Base-by-base conservation (phyloP, 1,140 invertebrate species). In the Nasonia longicornis region DNA sequence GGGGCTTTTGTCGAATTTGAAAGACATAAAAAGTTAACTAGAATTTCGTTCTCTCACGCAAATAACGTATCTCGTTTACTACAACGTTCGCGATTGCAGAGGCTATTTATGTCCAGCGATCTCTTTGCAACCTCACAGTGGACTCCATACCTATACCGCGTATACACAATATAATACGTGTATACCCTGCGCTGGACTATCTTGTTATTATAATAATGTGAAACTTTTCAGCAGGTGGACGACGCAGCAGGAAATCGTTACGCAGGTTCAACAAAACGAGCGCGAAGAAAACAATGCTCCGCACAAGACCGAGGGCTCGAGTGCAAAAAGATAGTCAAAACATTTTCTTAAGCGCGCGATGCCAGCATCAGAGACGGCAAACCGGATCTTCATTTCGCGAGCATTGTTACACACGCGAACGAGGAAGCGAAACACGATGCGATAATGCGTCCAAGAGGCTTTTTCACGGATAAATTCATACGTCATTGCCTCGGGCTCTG, bases 341-440 rank as follows among this genome's bases (percentile, higher is more conserved):
- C 71, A 74, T 16, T 74, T 48, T 67, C 71, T 63, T 64, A 48
- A 77, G 73, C 35, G 42, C 52, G 14, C 4, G 52, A 58, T 38
- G 31, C 29, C 22, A 42, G 31, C 66, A 29, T 69, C 38, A 58
- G 52, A 42, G 69, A 20, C 35, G 20, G 52, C 20, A 42, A 80
- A 45, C 73, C 31, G 64, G 72, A 80, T 80, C 72, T 69, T 80
- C 72, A n/a, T 80, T 80, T 74, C 79, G 35, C 79, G 63, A 63
- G 42, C 64, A 76, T 76, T 80, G 72, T 76, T 80, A 67, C 10
- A 42, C 16, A 42, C 11, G n/a, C n/a, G 48, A 45, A 74, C 11
- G 66, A 74, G 20, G 42, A 76, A 69, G 63, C 42, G 42, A 80
- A 64, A 45, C 52, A 22, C 52, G 80, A 77, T 71, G 73, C 48